Base-by-base conservation (phyloP, 1,140 invertebrate genomes). In the Melanaphis sacchari region DNA sequence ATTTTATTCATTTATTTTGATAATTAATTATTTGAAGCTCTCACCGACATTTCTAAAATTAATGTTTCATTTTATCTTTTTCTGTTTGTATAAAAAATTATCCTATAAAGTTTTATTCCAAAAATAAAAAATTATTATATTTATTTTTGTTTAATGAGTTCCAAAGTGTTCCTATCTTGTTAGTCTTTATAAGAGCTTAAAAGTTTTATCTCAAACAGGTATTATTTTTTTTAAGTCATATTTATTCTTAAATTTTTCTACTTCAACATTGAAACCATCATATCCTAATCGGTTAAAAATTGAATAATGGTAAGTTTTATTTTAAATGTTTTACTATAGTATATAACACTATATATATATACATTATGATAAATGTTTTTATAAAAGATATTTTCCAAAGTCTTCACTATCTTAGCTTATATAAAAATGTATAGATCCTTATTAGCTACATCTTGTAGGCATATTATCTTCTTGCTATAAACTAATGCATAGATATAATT, bases 251-350 rank as follows among this genome's bases (percentile, higher is more conserved):
- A 98, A 98, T 21, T 96, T 96, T 94, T 97, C 97, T 15, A 98
- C 96, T 91, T 97, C 97, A 0, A 98, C 97, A 94, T 97, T 96
- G 66, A 97, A 97, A 88, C 98, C 98, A 95, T 99, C 98, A 94
- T 99, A 98, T 94, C 98, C 98, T 1, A 98, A 95, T 98, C 98
- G 98, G 90, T 98, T 97, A 31, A 97, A 97, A 26, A 96, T 96
- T 95, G 95, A 24, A 52, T 40, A 94, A 94, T 1, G 89, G 46
- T 43, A 59, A 91, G 93, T 90, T 38, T 85, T 26, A 91, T 6
- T 52, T 52, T 24, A n/a, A n/a, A n/a, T n/a, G n/a, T n/a, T 52
- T 52, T 52, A 52, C 24, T 7, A 52, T 22, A 52, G 24, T 52
- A 52, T 52, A 52, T 7, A 49, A 18, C 21, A 49, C 46, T 18